Percentiles rank a stretch among this genome's conserved stretches.
Evolutionary conservation across 2,797 vertebrate genomes (phyloP).

Genomic region (Pseudomugil gertrudae): DNA sequence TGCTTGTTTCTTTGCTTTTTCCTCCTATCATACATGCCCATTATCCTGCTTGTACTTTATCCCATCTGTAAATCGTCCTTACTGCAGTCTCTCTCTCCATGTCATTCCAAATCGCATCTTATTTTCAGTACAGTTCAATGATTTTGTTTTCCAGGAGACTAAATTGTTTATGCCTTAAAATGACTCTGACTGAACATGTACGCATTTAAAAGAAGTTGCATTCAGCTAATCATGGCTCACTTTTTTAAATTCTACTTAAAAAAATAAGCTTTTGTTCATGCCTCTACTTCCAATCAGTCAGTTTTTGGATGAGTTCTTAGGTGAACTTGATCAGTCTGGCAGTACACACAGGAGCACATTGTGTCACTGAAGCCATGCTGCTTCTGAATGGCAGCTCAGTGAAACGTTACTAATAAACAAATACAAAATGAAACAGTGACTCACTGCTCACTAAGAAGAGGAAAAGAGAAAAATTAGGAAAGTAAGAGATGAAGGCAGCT

Average conservation of each 20-base stretch:
- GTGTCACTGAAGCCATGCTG: background rate
- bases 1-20: conserved; percentile 39
- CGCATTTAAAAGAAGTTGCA: background rate
- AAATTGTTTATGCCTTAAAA: background rate
- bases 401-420: background rate
- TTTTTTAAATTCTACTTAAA: background rate
- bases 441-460: background rate
- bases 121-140: background rate
- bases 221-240: background rate
- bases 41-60: conserved; percentile 30
- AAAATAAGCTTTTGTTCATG: background rate
- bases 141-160: background rate
- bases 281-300: background rate
- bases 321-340: background rate
- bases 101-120: background rate
- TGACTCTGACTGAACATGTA: background rate
- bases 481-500: background rate
- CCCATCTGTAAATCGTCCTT: conserved; percentile 31
- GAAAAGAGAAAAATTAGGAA: background rate
- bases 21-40: conserved; percentile 37
- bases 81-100: background rate
- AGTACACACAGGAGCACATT: background rate
- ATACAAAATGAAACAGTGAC: background rate
- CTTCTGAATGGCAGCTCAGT: background rate
- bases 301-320: background rate